Evolutionary conservation across 2,888 invertebrate species (phyloP).

Genomic region (Diplazon laetatorius): DNA sequence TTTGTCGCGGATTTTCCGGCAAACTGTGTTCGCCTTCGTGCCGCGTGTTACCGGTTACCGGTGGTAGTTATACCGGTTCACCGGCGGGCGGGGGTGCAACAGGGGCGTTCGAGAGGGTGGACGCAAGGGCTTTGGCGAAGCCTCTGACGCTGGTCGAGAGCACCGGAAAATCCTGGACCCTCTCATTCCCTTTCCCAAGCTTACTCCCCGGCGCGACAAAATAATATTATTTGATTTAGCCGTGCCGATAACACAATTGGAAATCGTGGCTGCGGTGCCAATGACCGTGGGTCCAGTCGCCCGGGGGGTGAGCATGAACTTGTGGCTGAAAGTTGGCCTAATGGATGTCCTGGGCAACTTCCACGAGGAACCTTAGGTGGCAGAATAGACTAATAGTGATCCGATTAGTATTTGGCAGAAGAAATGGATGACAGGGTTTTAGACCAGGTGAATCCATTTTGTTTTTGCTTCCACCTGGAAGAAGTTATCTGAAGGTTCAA

Average conservation of each 20-base stretch:
- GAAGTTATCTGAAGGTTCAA: too few species aligned
- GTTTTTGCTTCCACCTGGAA: too few species aligned
- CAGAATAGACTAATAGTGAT: conserved; percentile 12
- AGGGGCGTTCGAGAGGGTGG: conserved; percentile 25
- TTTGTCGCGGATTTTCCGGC: conserved; percentile 69
- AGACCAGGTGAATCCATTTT: too few species aligned
- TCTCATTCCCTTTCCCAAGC: too few species aligned
- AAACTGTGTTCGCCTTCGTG: conserved; percentile 40
- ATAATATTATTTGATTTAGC: conserved; percentile 71
- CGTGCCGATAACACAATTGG: conserved; percentile 66
- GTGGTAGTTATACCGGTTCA: conserved; percentile 38
- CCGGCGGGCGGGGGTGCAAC: conserved; percentile 28
- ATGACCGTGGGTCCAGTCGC: conserved; percentile 37
- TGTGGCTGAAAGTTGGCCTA: conserved; percentile 59
- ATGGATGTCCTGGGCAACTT: conserved; percentile 27
- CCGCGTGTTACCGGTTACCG: conserved; percentile 17
- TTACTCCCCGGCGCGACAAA: conserved; percentile 65
- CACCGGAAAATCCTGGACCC: conserved; percentile 50
- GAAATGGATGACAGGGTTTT: too few species aligned
- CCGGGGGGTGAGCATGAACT: conserved; percentile 69
- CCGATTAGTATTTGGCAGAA: too few species aligned
- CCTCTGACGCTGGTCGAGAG: conserved; percentile 14
- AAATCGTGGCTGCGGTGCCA: conserved; percentile 40
- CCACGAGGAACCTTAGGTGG: too few species aligned
- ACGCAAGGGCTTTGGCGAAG: conserved; percentile 4